These are phyloP conservation scores for Crocuta crocuta DNA, from an alignment of 2,113 vertebrate genomes.

Conservation along the genomic window DNA sequence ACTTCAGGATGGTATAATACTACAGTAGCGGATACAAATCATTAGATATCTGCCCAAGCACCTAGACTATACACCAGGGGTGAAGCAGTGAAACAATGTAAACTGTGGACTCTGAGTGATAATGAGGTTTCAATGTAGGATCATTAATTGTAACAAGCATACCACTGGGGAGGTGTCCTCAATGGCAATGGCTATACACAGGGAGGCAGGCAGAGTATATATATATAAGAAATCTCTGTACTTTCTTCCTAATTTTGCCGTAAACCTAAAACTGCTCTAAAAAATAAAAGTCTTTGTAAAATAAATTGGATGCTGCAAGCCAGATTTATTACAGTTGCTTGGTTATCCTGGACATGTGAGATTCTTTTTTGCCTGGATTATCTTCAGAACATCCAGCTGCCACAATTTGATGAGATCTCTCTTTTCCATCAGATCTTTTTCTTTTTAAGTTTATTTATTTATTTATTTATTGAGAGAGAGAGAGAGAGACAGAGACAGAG, in stretches of 20 bases:
- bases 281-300: background rate
- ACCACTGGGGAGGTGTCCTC: rapidly evolving
- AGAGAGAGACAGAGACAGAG: too few relatives aligned
- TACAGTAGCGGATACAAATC: rapidly evolving
- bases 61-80: background rate
- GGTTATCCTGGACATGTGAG: background rate
- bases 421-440: background rate
- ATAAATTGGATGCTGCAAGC: background rate
- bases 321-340: background rate
- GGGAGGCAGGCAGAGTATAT: rapidly evolving
- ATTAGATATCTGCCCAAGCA: background rate
- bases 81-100: background rate
- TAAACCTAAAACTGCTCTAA: background rate
- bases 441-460: too few relatives aligned
- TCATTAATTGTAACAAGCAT: background rate
- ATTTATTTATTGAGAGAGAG: too few relatives aligned
- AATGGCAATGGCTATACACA: too few relatives aligned
- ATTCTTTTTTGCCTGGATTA: background rate
- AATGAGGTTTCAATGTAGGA: rapidly evolving
- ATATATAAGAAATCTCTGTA: background rate
- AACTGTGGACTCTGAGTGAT: background rate
- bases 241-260: background rate
- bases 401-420: too few relatives aligned
- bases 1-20: background rate
- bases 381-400: background rate